phyloP scores from a whole-genome alignment of 2,888 invertebrate genomes.

The Linnaemya tessellans region DNA sequence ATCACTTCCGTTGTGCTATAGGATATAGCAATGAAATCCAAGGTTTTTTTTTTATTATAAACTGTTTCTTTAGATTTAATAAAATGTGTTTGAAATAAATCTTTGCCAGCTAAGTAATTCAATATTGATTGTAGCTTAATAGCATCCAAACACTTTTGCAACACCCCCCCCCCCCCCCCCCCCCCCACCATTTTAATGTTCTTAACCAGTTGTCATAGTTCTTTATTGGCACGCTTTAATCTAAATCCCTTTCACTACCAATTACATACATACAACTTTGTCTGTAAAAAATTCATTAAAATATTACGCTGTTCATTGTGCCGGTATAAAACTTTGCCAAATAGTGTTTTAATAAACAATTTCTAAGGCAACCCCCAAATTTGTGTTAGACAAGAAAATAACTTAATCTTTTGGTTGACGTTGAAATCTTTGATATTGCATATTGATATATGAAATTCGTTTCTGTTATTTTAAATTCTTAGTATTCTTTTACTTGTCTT shows the following conservation, averaged over 20 bases:
- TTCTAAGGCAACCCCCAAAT: slow-evolving; percentile 59
- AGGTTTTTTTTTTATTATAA: too few relatives aligned
- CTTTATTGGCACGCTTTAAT: slow-evolving; percentile 46
- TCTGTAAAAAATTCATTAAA: slow-evolving; percentile 51
- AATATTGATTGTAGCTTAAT: too few relatives aligned
- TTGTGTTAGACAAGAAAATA: slow-evolving; percentile 50
- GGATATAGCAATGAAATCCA: too few relatives aligned
- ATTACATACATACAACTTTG: slow-evolving; percentile 43
- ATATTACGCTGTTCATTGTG: slow-evolving; percentile 6
- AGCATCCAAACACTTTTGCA: neutral
- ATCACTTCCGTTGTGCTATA: too few relatives aligned
- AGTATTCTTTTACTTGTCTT: slow-evolving; percentile 14
- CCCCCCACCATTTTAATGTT: neutral
- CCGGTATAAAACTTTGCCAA: slow-evolving; percentile 25
- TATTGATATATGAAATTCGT: slow-evolving; percentile 40
- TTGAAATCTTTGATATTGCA: slow-evolving; percentile 36
- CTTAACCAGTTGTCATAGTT: slow-evolving; percentile 38
- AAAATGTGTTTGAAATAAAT: too few relatives aligned
- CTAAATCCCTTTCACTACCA: slow-evolving; percentile 48
- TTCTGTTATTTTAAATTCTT: slow-evolving; percentile 7
- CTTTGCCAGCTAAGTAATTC: neutral
- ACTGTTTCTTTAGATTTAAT: too few relatives aligned
- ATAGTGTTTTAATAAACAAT: slow-evolving; percentile 64
- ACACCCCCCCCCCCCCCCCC: too few relatives aligned
- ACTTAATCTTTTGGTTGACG: slow-evolving; percentile 57